Evolutionary conservation across 2,888 invertebrate genomes (phyloP), one percentile per base, ranked within the genome.

Genomic region (Prionchulus punctatus): DNA sequence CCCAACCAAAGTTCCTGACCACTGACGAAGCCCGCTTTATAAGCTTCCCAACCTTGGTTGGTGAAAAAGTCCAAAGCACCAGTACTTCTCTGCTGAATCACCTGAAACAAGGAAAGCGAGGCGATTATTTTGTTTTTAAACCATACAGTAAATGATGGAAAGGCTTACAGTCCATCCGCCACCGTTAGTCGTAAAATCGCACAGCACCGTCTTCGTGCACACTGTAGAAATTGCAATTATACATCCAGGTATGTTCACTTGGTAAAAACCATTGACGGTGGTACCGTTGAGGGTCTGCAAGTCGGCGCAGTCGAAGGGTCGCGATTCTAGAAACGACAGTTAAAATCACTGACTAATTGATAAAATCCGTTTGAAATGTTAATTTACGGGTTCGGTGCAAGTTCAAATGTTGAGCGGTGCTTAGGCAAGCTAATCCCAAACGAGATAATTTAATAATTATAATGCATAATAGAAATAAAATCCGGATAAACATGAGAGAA

Each of bases 151-250:
- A 7, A 47, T 12, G 4, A 12, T 21, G 12, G 25, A 47, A 21
- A 27, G 23, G n/a, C 49, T n/a, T 43, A 55, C 55, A 30, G 50
- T 55, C 55, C 55, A 55, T 21, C 55, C 55, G 21, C 55, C 55
- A 3, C 50, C 31, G 4, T 27, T 25, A 2, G 55, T 30, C n/a
- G 48, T 23, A 28, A 55, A 55, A 28, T 55, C 55, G 43, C 55
- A 55, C 25, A 53, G 21, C 3, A 55, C 55, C 23, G 4, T 53
- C 43, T 30, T 53, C 4, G 21, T 30, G 21, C 42, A 53, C n/a
- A n/a, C n/a, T n/a, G n/a, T n/a, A n/a, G n/a, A n/a, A n/a, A n/a
- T n/a, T 12, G 45, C 12, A 12, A 12, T 23, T 12, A n/a, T 4
- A 23, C 45, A 45, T 12, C 18, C 45, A 23, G 45, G 45, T 23